Base-by-base conservation (phyloP, 2,888 invertebrate genomes). In the Cremastinae sp. region DNA sequence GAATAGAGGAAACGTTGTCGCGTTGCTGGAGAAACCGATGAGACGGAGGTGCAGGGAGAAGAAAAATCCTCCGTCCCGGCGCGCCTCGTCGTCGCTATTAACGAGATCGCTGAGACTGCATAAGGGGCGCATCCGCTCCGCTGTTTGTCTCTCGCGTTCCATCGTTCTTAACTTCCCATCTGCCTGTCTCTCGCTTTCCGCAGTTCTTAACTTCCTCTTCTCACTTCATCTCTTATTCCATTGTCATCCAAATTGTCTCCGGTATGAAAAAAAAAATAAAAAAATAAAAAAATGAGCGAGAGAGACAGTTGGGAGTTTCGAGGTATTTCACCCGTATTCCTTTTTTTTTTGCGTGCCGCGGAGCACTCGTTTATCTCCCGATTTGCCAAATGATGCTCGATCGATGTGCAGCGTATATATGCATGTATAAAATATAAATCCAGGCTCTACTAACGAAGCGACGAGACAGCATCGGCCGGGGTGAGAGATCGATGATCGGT, bases 81-180 rank as follows among this genome's bases (percentile, higher is more conserved):
- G n/a, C n/a, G n/a, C 28, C 5, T 2, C 28, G 28, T 28, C 28
- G 28, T 64, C 71, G 70, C 54, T 56, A 66, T 66, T 75, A 75
- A 75, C 75, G 72, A 75, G 56, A 61, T 45, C 43, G 47, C 66
- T 54, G 66, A 72, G 64, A 65, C 70, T 75, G 72, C 72, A 72
- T 58, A 68, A 68, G 71, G 68, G 68, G 9, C 28, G 28, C n/a
- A n/a, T n/a, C n/a, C n/a, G n/a, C n/a, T 34, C 16, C 20, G n/a
- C 47, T 14, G 16, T 49, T 56, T 20, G 16, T 47, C 56, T 45
- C 45, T 53, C 5, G n/a, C n/a, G 5, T 28, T 28, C 28, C 28
- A 28, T 22, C 8, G 14, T 36, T 58, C 54, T 51, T 49, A 18
- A 38, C 51, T 12, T 28, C 16, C n/a, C 16, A 10, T 53, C 61